Percentiles rank a stretch among this genome's conserved stretches.
Evolutionary conservation across 2,888 invertebrate species (phyloP).

Genomic region (Neuroscelio doddi): DNA sequence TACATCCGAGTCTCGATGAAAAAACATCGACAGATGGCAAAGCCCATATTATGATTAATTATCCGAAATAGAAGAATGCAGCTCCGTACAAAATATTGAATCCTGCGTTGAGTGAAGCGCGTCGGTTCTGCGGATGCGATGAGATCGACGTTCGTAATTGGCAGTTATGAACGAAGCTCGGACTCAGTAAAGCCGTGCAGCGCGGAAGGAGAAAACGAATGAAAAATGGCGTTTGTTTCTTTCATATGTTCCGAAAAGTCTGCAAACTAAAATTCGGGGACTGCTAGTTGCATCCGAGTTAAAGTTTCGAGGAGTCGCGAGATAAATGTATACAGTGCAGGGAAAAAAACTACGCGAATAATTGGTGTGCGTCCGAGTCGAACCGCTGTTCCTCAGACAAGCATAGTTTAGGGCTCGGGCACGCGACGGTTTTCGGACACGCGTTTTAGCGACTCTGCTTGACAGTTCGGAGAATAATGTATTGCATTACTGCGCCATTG

Average conservation of each 20-base stretch:
- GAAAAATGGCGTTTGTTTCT: constrained; percentile 70
- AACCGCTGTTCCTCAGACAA: too few species aligned
- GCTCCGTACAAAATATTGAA: constrained; percentile 38
- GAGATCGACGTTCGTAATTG: constrained; percentile 34
- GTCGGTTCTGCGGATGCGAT: constrained; percentile 16
- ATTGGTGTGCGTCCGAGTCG: too few species aligned
- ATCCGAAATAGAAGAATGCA: constrained; percentile 27
- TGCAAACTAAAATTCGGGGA: constrained; percentile 44
- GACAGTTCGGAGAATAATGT: not conserved
- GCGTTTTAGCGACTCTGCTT: too few species aligned
- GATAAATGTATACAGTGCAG: too few species aligned
- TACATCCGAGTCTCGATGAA: constrained; percentile 35
- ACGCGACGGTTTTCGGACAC: too few species aligned
- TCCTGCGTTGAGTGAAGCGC: constrained; percentile 37
- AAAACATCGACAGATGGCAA: constrained; percentile 68
- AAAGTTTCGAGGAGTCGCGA: too few species aligned
- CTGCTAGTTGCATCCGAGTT: not conserved
- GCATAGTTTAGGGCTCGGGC: too few species aligned
- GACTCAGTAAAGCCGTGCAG: constrained; percentile 55
- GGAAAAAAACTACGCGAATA: too few species aligned
- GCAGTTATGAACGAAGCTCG: constrained; percentile 43
- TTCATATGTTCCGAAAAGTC: constrained; percentile 59
- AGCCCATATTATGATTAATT: constrained; percentile 65
- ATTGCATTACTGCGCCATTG: constrained; percentile 14
- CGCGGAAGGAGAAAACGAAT: constrained; percentile 56